Base-by-base conservation (phyloP, 2,797 vertebrate genomes). In the Dromococcyx pavoninus region DNA sequence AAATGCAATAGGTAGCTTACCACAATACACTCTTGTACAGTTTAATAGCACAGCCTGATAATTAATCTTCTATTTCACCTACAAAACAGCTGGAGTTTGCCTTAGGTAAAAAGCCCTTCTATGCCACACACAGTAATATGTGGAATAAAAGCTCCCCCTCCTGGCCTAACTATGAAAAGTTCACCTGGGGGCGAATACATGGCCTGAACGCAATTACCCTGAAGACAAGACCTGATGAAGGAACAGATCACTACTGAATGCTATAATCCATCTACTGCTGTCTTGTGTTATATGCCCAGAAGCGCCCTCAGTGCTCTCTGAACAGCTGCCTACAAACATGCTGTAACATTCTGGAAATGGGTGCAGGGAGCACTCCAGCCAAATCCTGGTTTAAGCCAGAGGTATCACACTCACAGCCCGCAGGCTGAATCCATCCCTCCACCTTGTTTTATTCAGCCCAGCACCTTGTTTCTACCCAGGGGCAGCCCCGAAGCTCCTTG, bases 101-200 rank as follows among this genome's bases (percentile, higher is more conserved):
- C 71, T 46, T 11, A 57, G 9, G 35, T 62, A 66, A 46, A 19
- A 84, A 28, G 10, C 13, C 25, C 7, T 62, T 33, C 41, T 7
- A 23, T 2, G 17, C 3, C 13, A 41, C 2, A 16, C 8, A 28
- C 2, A 44, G 17, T 9, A 65, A 43, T 78, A 74, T 0, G 25
- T 94, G 92, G 96, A 93, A 91, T 73, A 73, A 87, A 95, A 91
- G 88, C 89, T 96, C 95, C 97, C 87, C 39, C 96, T 94, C 72
- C 81, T 93, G 91, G 94, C 51, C 88, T 69, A 91, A n/a, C 39
- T 56, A 41, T 13, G 79, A 37, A 48, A 76, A 86, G 19, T 43
- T 90, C 25, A 57, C 23, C 25, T 67, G 27, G 3, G 22, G 12
- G 17, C 1, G 1, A 50, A 48, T 1, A 25, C 2, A 10, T 1